Conservation (phyloP, 2,113 vertebrate species). For the Tauraco erythrolophus region DNA sequence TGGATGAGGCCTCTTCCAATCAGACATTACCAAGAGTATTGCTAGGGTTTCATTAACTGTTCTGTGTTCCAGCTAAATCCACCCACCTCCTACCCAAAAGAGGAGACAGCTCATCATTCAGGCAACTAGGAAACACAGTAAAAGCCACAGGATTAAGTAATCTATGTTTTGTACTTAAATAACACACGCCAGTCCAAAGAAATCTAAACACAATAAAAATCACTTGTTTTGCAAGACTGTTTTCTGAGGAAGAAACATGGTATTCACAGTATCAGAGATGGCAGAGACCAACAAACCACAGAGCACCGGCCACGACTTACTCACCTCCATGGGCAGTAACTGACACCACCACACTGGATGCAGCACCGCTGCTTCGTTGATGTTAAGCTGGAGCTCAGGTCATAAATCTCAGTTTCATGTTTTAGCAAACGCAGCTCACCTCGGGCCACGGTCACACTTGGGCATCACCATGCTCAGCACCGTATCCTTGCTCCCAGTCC, state of each 20-base stretch:
- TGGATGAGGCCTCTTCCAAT: neutral
- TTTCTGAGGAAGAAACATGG: neutral
- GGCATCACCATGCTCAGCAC: rapidly evolving
- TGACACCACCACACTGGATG: rapidly evolving
- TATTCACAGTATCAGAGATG: rapidly evolving
- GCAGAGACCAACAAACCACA: neutral
- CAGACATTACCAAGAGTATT: too few species aligned
- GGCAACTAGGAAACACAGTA: neutral
- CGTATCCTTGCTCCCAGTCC: rapidly evolving
- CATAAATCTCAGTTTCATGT: rapidly evolving
- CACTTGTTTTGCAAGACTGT: neutral
- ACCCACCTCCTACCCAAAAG: neutral
- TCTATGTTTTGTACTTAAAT: neutral
- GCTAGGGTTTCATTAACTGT: neutral
- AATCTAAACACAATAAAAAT: rapidly evolving
- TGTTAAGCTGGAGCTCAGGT: rapidly evolving
- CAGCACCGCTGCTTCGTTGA: rapidly evolving
- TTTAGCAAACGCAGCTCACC: neutral
- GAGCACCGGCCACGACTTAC: rapidly evolving
- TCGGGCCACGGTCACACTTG: rapidly evolving
- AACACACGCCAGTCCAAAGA: neutral
- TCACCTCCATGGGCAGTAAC: rapidly evolving
- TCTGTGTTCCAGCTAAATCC: neutral
- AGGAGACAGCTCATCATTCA: too few species aligned
- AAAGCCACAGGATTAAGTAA: neutral